phyloP scores from a whole-genome alignment of 2,888 invertebrate genomes.

The Drosophila longiperda region DNA sequence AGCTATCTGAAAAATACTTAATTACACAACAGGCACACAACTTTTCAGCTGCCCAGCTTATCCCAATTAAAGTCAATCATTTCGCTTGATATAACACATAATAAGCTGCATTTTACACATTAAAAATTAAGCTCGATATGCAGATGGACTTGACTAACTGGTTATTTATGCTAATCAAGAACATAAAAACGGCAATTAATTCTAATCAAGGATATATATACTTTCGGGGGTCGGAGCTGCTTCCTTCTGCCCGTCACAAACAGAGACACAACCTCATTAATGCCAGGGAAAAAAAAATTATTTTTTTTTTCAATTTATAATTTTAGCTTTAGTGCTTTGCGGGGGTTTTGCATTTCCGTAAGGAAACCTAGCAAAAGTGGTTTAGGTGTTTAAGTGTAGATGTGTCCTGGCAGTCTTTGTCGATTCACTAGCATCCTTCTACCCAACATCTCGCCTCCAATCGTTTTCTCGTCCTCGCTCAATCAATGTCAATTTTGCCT shows the following conservation, averaged over 20 bases:
- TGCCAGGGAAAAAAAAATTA: neutral
- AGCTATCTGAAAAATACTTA: neutral
- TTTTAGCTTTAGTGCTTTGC: neutral
- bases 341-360: slow-evolving; percentile 22
- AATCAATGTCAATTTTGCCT: slow-evolving; percentile 69
- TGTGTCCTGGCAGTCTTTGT: slow-evolving; percentile 50
- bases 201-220: too few relatives aligned
- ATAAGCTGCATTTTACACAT: neutral
- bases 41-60: neutral
- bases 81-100: neutral
- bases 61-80: neutral
- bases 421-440: slow-evolving; percentile 45
- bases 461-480: slow-evolving; percentile 54
- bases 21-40: neutral
- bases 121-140: neutral
- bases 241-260: neutral
- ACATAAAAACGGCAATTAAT: neutral
- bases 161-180: neutral
- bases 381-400: neutral
- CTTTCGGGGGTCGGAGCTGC: neutral
- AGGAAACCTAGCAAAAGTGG: slow-evolving; percentile 29
- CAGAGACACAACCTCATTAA: neutral
- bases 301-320: neutral
- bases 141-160: neutral
- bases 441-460: slow-evolving; percentile 1